Evolutionary conservation across 2,888 invertebrate genomes (phyloP), one percentile per base, ranked within the genome.

Genomic region (Cantharis nigra): DNA sequence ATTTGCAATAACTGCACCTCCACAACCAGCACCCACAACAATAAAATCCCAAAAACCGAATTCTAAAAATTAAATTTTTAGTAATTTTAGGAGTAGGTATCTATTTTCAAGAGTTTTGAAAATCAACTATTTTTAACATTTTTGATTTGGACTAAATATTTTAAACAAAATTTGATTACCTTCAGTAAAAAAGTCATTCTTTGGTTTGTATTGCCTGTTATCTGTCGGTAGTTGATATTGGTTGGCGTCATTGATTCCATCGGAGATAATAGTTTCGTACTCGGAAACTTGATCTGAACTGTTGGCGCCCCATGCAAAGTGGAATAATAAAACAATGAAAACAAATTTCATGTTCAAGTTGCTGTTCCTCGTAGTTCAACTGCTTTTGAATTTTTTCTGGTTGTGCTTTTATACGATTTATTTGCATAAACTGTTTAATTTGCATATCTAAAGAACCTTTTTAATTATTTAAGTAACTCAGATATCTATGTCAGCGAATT

Each of bases 21-120:
- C 92, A 0, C 92, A 92, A 0, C 93, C 93, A 0, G 92, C 93
- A 0, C 93, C 93, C 63, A 93, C 90, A 71, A 93, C 92, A 80
- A 93, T 91, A 88, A 93, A 93, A 87, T 93, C 93, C 85, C 93
- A 93, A 82, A 9, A 14, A 1, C 70, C 75, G n/a, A 16, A 70
- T n/a, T 71, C 75, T 75, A 30, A 33, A 33, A 33, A n/a, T 13
- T n/a, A 13, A 33, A 33, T 33, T 13, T 33, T 16, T 16, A 16
- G 16, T 16, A 16, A 1, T 16, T n/a, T n/a, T n/a, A n/a, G n/a
- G n/a, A n/a, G n/a, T n/a, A n/a, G n/a, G n/a, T n/a, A n/a, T n/a
- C n/a, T n/a, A n/a, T n/a, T n/a, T n/a, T n/a, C n/a, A n/a, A n/a
- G n/a, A n/a, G n/a, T n/a, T 16, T 16, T 16, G 16, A 16, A 16